phyloP scores from a whole-genome alignment of 2,113 vertebrate genomes.

The Trogon surrucura region DNA sequence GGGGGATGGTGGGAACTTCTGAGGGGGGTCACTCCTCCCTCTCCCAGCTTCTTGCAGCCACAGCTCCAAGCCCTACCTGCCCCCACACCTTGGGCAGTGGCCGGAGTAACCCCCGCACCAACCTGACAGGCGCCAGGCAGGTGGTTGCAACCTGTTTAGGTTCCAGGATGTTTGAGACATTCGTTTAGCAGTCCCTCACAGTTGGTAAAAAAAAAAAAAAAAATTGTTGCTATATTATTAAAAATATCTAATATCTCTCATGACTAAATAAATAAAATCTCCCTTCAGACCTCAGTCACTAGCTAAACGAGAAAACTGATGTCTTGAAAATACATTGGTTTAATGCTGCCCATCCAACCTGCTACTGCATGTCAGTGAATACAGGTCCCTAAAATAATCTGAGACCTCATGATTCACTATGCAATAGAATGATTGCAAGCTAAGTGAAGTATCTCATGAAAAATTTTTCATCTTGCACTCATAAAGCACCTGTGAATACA shows the following conservation, averaged over 20 bases:
- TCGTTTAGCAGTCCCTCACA: no score
- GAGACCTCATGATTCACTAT: background rate
- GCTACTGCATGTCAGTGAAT: no score
- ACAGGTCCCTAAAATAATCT: background rate
- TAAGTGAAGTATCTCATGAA: background rate
- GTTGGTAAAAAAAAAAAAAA: background rate
- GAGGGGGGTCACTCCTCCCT: no score
- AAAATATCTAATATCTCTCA: background rate
- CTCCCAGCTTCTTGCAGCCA: no score
- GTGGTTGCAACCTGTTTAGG: no score
- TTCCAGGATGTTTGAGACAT: no score
- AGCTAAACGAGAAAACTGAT: background rate
- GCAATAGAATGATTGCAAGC: background rate
- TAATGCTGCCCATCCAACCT: background rate
- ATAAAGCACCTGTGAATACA: background rate
- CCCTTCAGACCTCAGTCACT: background rate
- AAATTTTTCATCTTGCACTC: background rate
- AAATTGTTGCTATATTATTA: background rate
- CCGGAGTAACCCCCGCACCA: no score
- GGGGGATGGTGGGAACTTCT: no score
- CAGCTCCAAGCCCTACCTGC: no score
- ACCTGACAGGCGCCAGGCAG: no score
- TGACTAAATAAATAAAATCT: background rate
- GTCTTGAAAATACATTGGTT: background rate
- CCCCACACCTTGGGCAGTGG: no score